Conservation (phyloP, 1,140 invertebrate species). For the Sesamia nonagrioides region DNA sequence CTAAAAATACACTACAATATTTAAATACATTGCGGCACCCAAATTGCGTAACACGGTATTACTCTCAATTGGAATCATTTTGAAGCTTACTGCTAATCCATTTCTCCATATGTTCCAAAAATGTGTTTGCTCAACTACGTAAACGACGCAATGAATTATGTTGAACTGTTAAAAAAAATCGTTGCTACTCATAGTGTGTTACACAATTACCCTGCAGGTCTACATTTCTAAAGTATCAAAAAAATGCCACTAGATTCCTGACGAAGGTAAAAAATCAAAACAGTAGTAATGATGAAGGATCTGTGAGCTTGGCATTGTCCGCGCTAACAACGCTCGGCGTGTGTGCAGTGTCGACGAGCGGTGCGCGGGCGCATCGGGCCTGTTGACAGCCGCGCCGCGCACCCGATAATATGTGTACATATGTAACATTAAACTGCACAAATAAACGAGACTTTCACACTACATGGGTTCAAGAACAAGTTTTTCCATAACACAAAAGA, state of each 20-base stretch:
- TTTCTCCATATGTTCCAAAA: no score
- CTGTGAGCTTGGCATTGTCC: constrained; percentile 70
- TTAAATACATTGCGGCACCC: no score
- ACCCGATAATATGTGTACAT: constrained; percentile 87
- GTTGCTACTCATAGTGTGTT: no score
- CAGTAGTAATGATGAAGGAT: constrained; percentile 65
- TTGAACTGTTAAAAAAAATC: no score
- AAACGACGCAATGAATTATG: no score
- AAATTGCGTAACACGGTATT: no score
- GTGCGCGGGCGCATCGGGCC: constrained; percentile 56
- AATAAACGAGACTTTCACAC: constrained; percentile 87
- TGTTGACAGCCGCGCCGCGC: constrained; percentile 74
- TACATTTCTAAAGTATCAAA: neutral
- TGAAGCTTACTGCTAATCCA: no score
- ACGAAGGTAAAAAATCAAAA: constrained; percentile 56
- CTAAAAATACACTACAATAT: no score
- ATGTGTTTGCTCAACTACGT: no score
- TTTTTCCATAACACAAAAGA: constrained; percentile 88
- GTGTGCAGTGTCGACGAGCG: constrained; percentile 55
- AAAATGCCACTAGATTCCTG: constrained; percentile 2
- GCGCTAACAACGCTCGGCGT: constrained; percentile 69
- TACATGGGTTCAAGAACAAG: constrained; percentile 87
- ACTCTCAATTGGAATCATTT: no score
- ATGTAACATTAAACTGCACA: constrained; percentile 87
- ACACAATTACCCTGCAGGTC: neutral